A percentile compares a stretch with the other conserved stretches of the same genome.
Conservation (phyloP, 2,888 invertebrate genomes). For the Habroteleia sp. region DNA sequence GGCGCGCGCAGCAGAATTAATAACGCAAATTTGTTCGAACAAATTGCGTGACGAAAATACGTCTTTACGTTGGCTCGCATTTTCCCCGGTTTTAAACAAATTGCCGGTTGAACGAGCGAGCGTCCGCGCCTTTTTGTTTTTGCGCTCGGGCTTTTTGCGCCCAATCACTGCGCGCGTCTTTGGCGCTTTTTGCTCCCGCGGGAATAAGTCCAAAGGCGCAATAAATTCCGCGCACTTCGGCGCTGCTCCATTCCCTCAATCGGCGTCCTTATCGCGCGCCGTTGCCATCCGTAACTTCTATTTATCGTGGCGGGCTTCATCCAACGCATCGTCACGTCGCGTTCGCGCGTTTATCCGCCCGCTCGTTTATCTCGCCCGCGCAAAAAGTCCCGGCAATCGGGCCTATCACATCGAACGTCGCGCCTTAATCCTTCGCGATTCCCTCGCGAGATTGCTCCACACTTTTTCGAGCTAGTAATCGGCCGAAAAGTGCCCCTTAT, state of each 20-base stretch:
- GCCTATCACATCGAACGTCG: too few species aligned
- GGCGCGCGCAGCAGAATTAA: too few species aligned
- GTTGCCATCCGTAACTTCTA: slow-evolving; percentile 54
- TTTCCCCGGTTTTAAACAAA: slow-evolving; percentile 65
- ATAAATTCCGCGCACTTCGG: slow-evolving; percentile 60
- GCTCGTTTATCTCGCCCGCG: slow-evolving; percentile 23
- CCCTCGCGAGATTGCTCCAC: too few species aligned
- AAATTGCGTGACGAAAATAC: slow-evolving; percentile 51
- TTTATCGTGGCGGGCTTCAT: slow-evolving; percentile 49
- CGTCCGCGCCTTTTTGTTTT: slow-evolving; percentile 22
- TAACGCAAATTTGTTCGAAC: slow-evolving; percentile 7
- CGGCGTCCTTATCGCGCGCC: slow-evolving; percentile 51
- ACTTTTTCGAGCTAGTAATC: too few species aligned
- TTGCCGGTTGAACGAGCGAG: slow-evolving; percentile 31
- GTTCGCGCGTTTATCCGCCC: slow-evolving; percentile 42
- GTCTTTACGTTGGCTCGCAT: slow-evolving; percentile 12
- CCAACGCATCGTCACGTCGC: slow-evolving; percentile 54
- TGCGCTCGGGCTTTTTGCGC: slow-evolving; percentile 11
- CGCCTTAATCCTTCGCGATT: too few species aligned
- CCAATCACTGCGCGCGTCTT: slow-evolving; percentile 42
- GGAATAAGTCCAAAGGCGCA: slow-evolving; percentile 44
- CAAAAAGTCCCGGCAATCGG: slow-evolving; percentile 46
- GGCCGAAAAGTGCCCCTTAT: too few species aligned
- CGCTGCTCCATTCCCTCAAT: slow-evolving; percentile 62
- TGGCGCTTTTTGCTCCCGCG: slow-evolving; percentile 42